Base-by-base conservation (phyloP, 2,888 invertebrate genomes). In the Plutella xylostella region DNA sequence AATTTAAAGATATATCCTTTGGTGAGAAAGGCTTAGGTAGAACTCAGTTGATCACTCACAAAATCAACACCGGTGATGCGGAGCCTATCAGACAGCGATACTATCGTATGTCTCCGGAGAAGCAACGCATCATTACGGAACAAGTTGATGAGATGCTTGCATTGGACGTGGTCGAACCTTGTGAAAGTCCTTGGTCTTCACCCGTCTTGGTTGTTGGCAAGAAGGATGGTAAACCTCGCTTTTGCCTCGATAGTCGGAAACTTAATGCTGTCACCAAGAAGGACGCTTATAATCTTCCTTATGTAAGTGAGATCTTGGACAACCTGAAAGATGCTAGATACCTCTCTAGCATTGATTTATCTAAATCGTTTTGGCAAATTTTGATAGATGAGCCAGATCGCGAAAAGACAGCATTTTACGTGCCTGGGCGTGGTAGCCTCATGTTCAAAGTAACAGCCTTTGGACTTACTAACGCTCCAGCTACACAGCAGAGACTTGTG, bases 401-500 rank as follows among this genome's bases (percentile, higher is more conserved):
- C 20, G 46, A 50, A 22, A 48, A 48, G 12, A 33, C 45, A 7
- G 51, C 51, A 28, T 46, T 53, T 37, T 48, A 40, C 31, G 34
- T 52, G 31, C 35, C 50, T 28, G 42, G 47, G 17, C 11, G 42
- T 9, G 22, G 45, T 21, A 1, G 34, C 18, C 39, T 19, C 2
- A 11, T 22, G 18, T 46, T 43, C 18, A 37, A 31, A 21, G 34
- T 21, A 2, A 42, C 31, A 9, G 35, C 45, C n/a, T 48, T 48
- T 33, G 48, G 52, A 6, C 43, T 50, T 19, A 41, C 48, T 14
- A 57, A 58, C 17, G 57, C 57, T 1, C 56, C 56, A 0, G 56
- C 57, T 1, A 55, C 58, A 1, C 60, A 56, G 30, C 57, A 57
- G 31, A 18, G 57, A 2, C 34, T 60, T 4, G 54, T 55, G 0